Evolutionary conservation across 1,140 invertebrate species (phyloP), one percentile per base, ranked within the genome.

Genomic region (Heterodera carotae): DNA sequence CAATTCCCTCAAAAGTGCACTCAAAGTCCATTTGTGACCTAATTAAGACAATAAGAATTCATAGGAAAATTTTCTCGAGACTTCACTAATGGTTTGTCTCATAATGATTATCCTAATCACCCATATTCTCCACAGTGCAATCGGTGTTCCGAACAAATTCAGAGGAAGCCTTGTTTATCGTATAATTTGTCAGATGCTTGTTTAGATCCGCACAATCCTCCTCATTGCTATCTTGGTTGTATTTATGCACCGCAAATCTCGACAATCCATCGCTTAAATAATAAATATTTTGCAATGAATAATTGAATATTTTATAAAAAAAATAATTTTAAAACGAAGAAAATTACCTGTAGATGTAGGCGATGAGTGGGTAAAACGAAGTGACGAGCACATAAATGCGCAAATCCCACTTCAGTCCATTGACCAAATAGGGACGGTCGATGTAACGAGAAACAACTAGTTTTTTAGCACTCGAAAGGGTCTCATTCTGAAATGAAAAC

Each of bases 401-500:
- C 78, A 98, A 89, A 89, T 99, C 96, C 89, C 95, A 98, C 88
- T 98, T 98, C 89, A 96, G 94, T 1, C 94, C 94, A 82, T 96
- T 93, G 60, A 98, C 93, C 67, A 97, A 90, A 22, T 96, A 90
- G 12, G 96, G 95, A 87, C 95, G 94, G 81, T 93, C 91, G 81
- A 98, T 93, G 89, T 98, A 98, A 86, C 94, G 94, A 29, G 85
- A 87, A 15, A 87, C 81, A 6, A 86, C 59, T 12, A 86, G 34
- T 25, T 83, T 80, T 2, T 72, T 66, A 2, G 70, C 76, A 29
- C 70, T 70, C 33, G 79, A 76, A n/a, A 86, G 71, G n/a, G 85
- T 72, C n/a, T 82, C 74, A n/a, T 78, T 43, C 84, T 85, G 66
- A 59, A 85, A 67, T 66, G n/a, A 18, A 22, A 48, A 71, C 8